Evolutionary conservation across 2,797 vertebrate species (phyloP).

Genomic region (Prionace glauca): DNA sequence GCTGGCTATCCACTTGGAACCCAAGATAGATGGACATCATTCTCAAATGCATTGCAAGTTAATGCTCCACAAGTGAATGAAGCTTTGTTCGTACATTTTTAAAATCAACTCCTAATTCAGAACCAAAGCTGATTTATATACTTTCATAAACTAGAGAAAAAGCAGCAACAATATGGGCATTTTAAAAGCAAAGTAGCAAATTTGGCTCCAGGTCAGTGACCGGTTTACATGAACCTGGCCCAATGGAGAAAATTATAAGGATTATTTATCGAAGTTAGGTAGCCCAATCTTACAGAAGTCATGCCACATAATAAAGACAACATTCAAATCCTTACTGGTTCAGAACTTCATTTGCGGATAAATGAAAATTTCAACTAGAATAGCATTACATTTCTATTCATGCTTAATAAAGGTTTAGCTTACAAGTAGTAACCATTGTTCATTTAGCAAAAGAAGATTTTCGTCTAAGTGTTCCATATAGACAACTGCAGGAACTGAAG

Average conservation of each 20-base stretch:
- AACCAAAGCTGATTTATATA: not conserved
- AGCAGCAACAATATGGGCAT: not conserved
- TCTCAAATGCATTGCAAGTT: not conserved
- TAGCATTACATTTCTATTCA: not conserved
- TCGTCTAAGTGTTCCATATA: not conserved
- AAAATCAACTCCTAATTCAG: not conserved
- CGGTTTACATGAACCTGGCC: not conserved
- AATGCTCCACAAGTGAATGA: not conserved
- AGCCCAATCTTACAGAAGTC: not conserved
- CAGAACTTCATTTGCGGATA: not conserved
- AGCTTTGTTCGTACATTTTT: not conserved
- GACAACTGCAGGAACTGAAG: not conserved
- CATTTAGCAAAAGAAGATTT: not conserved
- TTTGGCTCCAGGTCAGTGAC: not conserved
- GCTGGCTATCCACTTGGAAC: not conserved
- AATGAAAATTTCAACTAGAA: not conserved
- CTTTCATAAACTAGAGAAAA: not conserved
- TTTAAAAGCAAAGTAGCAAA: not conserved
- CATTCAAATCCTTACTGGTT: not conserved
- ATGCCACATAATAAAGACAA: not conserved
- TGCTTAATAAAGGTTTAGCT: not conserved
- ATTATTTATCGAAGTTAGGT: not conserved
- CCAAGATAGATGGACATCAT: not conserved
- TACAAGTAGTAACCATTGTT: not conserved
- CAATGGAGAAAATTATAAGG: not conserved